Base-by-base conservation (phyloP, 2,113 vertebrate species). In the Mirza zaza region DNA sequence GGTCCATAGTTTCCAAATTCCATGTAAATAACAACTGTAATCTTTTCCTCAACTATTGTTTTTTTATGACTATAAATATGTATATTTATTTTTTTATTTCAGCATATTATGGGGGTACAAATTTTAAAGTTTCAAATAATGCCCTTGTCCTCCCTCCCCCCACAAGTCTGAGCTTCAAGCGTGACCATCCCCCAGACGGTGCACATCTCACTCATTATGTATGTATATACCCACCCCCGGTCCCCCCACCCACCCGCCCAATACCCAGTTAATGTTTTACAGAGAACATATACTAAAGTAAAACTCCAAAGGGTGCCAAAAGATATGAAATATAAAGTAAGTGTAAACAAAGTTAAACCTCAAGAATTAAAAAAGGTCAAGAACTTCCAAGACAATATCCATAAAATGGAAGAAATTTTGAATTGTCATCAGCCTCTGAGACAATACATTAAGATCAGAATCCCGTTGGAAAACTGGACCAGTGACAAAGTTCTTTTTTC, bases 261-360 rank as follows among this genome's bases (percentile, higher is more conserved):
- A 45, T 45, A 45, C 45, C 45, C 45, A 45, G 8, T 45, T 45
- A 8, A 45, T 82, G 13, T 57, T 21, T 1, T 36, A 20, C 7
- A 65, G 86, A 80, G 73, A 93, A 82, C 29, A 84, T 29, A 65
- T 4, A 87, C 36, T 83, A 63, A 93, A 90, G 61, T 42, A 68
- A 92, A 94, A 90, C 34, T 88, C 65, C 12, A 63, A 87, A 87
- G 42, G 3, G 13, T 67, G 87, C 67, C 90, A 84, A 65, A 65
- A 88, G 57, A 75, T 73, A 85, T 80, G 71, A 87, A 81, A 61
- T 77, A 90, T 25, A 94, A 90, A 83, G 77, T 73, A 83, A 55
- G 25, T 77, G 8, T 87, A 97, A 97, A 92, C 85, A 95, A 86
- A 90, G 70, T 50, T 97, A 96, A 96, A 94, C 55, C 36, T 95